Base-by-base conservation (phyloP, 1,140 invertebrate species). In the Chelonus insularis region DNA sequence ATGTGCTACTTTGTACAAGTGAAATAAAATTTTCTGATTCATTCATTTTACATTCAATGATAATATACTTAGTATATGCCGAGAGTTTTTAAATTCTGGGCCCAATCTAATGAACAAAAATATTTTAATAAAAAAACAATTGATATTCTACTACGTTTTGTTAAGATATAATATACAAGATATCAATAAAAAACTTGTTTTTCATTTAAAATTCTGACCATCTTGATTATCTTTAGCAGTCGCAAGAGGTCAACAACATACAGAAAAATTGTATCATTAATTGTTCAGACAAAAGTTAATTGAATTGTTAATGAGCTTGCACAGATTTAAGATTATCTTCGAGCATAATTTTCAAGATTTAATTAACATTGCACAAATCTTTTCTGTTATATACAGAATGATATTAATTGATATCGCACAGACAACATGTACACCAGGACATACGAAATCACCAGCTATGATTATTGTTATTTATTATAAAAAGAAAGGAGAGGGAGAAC, bases 1-100 rank as follows among this genome's bases (percentile, higher is more conserved):
- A 52, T 36, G 51, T 52, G 51, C 58, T 60, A 52, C 2, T 60
- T 54, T 60, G 58, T 60, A 60, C 58, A 60, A 52, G 58, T 60
- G 58, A 52, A 60, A 60, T 60, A 37, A 11, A 39, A 39, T 39
- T 39, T 39, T 39, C 5, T n/a, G 8, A 20, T n/a, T 60, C 36
- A 43, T 36, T 51, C 9, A 5, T 52, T 51, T 52, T 12, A 21
- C 51, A 50, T 36, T 29, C 29, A 37, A 59, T 39, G 37, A 43
- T 60, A 12, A 18, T 50, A 9, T 6, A 52, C 8, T 45, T 21
- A 56, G 32, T 43, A 39, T 36, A 21, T 55, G 25, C 20, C 37
- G n/a, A 25, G 47, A 51, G 45, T 21, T 36, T 51, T 52, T 14
- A 32, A 18, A 14, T 32, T 50, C 16, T 11, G 48, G 21, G 52